Evolutionary conservation across 2,888 invertebrate genomes (phyloP).

Genomic region (Stenchaetothrips biformis): DNA sequence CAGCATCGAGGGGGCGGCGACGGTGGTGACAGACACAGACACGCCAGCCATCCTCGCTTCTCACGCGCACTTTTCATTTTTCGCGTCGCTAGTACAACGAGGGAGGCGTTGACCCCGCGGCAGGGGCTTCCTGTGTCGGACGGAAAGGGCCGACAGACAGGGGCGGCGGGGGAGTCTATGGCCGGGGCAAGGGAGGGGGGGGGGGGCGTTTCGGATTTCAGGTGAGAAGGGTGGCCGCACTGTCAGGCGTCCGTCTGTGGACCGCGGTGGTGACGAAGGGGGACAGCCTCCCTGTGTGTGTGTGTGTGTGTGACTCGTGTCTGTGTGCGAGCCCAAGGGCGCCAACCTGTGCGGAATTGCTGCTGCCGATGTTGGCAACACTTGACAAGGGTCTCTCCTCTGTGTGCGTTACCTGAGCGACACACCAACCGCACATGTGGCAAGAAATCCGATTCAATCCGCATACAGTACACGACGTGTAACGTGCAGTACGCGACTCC

Average conservation of each 20-base stretch:
- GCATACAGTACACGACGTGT: not conserved
- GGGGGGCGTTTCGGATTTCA: slow-evolving; percentile 1
- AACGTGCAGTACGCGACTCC: not conserved
- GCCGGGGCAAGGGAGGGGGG: not conserved
- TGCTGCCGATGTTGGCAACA: slow-evolving; percentile 9
- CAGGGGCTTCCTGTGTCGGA: too few relatives aligned
- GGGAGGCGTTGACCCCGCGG: too few relatives aligned
- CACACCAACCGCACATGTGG: not conserved
- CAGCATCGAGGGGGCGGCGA: too few relatives aligned
- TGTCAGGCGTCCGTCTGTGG: slow-evolving; percentile 2
- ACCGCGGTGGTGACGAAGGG: not conserved
- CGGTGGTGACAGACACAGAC: too few relatives aligned
- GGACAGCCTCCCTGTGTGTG: not conserved
- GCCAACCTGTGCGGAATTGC: not conserved
- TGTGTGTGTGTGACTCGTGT: too few relatives aligned
- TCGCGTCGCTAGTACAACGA: too few relatives aligned
- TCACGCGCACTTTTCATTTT: too few relatives aligned
- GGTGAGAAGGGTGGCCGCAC: slow-evolving; percentile 2
- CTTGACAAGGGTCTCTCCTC: not conserved
- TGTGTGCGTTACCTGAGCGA: not conserved
- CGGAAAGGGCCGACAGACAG: too few relatives aligned
- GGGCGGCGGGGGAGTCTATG: not conserved
- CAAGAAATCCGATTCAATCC: slow-evolving; percentile 10
- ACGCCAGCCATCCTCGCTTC: too few relatives aligned
- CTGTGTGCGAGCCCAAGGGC: too few relatives aligned